Base-by-base conservation (phyloP, 2,797 vertebrate species). In the Labroides dimidiatus region DNA sequence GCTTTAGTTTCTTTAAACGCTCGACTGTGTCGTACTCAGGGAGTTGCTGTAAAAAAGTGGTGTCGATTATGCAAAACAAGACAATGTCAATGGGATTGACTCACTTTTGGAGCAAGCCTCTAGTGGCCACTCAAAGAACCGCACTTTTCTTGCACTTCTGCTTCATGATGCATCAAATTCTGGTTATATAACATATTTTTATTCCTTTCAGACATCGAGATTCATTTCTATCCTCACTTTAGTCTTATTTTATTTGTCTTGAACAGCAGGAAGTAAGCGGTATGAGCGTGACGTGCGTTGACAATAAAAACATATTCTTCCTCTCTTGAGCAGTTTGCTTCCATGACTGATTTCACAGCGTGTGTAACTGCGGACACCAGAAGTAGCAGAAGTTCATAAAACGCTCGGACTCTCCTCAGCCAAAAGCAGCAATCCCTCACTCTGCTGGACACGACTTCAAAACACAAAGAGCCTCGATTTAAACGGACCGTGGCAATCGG, bases 381-480 rank as follows among this genome's bases (percentile, higher is more conserved):
- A 60, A 56, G 39, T 24, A 44, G 12, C 51, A 54, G 48, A 8
- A 49, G 48, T 49, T 16, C 49, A 69, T 65, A 19, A 77, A 77
- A 64, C n/a, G 15, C 24, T 64, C 10, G 57, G 63, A 42, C n/a
- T 54, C 47, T 20, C 37, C 30, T 33, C 36, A 45, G 56, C 62
- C 45, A 67, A 60, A 56, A 6, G 54, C 67, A 39, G 51, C 14
- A 2, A 36, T 4, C 39, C 42, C 55, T 72, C 64, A 63, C 69
- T 55, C 20, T 9, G 49, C 51, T 77, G 76, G 62, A 70, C 57
- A 1, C 54, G 0, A 66, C 80, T 65, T 69, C 48, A 54, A 53
- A 61, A 50, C 41, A 30, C 8, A 4, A n/a, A 30, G 51, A 6
- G 11, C 48, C 17, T 55, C 15, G 36, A 56, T 13, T 2, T 7